Base-by-base conservation (phyloP, 2,113 vertebrate genomes). In the Tenrec ecaudatus region DNA sequence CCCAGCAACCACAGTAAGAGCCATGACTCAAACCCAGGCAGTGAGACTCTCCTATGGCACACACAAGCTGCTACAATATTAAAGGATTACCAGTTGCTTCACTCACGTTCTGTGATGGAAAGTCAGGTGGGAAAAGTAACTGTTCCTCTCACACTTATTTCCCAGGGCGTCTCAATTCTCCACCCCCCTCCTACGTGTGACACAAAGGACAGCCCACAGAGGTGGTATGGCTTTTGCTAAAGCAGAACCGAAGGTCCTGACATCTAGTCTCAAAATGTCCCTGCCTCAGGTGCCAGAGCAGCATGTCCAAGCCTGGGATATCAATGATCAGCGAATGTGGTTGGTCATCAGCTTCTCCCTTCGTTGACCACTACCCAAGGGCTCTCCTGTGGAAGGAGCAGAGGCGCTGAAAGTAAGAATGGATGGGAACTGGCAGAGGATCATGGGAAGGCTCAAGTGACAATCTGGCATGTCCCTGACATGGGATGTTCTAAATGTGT, bases 251-350 rank as follows among this genome's bases (percentile, higher is more conserved):
- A 91, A 94, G 58, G n/a, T 78, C 27, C n/a, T 64, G 47, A 71
- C 16, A 84, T 33, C 2, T 84, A 6, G 17, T 69, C 9, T 82
- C 80, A 73, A 91, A 31, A 22, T 83, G 81, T 75, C 31, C 14
- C n/a, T 8, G 10, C 76, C 64, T 86, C 31, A 60, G 33, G 22
- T 22, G 43, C 81, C 27, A 27, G 43, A 58, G 23, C 11, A 53
- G 38, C 47, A 38, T 5, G 40, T 38, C 73, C 64, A 89, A 88
- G 66, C 38, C 53, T 23, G 23, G 76, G 84, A 73, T 87, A 88
- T 91, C 88, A 96, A 94, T 89, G 91, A 96, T 62, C 91, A 95
- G 33, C 95, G 87, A 92, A 89, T 76, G 84, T 88, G 82, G 15
- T 66, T 91, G 93, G 58, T 77, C 79, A 73, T 94, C 93, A 53